Evolutionary conservation across 1,140 invertebrate genomes (phyloP).

Genomic region (Holcopasites calliopsidis): DNA sequence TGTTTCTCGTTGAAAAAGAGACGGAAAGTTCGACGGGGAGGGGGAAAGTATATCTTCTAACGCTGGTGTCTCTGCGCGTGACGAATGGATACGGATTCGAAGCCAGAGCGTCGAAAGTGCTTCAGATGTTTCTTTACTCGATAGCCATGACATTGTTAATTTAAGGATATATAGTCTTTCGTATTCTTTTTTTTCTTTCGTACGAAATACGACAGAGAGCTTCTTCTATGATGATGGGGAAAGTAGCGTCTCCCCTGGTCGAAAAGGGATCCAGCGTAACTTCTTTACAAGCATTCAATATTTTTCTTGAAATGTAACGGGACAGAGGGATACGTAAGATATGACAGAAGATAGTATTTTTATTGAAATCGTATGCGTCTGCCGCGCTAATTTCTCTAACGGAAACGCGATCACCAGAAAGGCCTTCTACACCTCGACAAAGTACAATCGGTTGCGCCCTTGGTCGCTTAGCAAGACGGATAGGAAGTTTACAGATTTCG

Average conservation of each 20-base stretch:
- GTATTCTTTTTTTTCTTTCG: too few species aligned
- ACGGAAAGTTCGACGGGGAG: background rate
- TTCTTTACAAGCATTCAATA: constrained; percentile 16
- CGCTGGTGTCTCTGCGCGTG: background rate
- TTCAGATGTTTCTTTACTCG: constrained; percentile 22
- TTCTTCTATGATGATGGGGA: too few species aligned
- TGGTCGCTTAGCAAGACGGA: too few species aligned
- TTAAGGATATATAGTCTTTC: constrained; percentile 25
- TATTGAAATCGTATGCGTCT: constrained; percentile 21
- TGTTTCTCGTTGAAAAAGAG: background rate
- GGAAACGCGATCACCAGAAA: constrained; percentile 25
- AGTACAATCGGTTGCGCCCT: constrained; percentile 30
- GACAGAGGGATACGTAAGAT: background rate
- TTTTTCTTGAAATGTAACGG: background rate
- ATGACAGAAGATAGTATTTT: constrained; percentile 18
- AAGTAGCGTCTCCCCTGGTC: constrained; percentile 1
- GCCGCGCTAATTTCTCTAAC: constrained; percentile 9
- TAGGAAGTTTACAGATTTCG: too few species aligned
- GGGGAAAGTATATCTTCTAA: constrained; percentile 10
- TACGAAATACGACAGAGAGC: background rate
- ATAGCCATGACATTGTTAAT: constrained; percentile 29
- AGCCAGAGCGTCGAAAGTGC: constrained; percentile 9
- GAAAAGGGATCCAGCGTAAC: constrained; percentile 5
- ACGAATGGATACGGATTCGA: constrained; percentile 1
- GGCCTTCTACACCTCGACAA: constrained; percentile 25